Evolutionary conservation across 2,113 vertebrate genomes (phyloP).

Genomic region (Cyanistes caeruleus): DNA sequence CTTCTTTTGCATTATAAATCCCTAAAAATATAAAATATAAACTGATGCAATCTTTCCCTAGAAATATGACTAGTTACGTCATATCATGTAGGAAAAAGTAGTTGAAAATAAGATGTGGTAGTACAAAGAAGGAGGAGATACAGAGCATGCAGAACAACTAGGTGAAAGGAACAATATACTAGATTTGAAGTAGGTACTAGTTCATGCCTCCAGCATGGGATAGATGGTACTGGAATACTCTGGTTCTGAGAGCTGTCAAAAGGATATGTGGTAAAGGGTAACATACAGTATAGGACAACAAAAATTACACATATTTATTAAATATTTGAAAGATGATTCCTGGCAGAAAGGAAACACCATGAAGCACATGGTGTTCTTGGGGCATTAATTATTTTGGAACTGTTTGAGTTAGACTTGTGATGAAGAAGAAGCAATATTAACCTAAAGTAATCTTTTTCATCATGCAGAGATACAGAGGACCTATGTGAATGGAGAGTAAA

Average conservation of each 20-base stretch:
- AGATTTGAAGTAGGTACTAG: background rate
- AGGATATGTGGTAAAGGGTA: background rate
- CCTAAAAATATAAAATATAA: background rate
- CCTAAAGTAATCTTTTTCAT: slow-evolving; percentile 40
- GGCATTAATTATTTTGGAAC: slow-evolving; percentile 60
- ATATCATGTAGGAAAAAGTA: background rate
- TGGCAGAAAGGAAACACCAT: slow-evolving; percentile 37
- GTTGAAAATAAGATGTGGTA: background rate
- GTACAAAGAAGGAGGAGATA: background rate
- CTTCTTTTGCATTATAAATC: slow-evolving; percentile 27
- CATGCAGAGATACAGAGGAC: background rate
- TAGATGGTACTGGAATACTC: background rate
- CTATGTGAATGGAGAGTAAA: slow-evolving; percentile 12
- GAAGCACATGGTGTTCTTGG: slow-evolving; percentile 20
- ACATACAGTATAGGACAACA: background rate
- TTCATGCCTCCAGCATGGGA: background rate
- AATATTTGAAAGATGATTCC: slow-evolving; percentile 52
- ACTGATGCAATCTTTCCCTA: background rate
- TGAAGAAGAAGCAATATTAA: slow-evolving; percentile 38
- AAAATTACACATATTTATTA: slow-evolving; percentile 11
- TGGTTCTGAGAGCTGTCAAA: slow-evolving; percentile 18
- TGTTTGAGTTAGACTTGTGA: slow-evolving; percentile 54
- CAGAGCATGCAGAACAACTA: background rate
- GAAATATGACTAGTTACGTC: background rate
- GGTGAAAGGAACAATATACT: background rate